phyloP scores from a whole-genome alignment of 2,113 vertebrate genomes.

The Typhlomys cinereus region DNA sequence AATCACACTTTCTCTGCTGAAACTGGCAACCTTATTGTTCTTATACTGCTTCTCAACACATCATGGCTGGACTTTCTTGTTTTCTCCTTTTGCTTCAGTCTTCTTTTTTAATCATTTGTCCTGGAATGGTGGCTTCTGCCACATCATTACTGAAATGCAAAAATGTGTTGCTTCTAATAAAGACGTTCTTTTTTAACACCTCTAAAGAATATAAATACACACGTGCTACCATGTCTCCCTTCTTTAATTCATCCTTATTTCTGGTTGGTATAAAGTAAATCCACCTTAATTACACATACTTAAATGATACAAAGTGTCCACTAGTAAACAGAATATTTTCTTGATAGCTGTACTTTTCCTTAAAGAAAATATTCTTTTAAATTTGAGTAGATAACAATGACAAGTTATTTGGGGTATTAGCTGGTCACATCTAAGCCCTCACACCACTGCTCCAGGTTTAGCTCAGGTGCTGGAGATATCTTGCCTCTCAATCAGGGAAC shows the following conservation, averaged over 20 bases:
- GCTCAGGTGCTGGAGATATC: not conserved
- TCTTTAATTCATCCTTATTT: conserved; percentile 31
- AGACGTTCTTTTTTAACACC: not conserved
- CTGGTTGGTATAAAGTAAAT: not conserved
- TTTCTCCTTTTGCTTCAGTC: conserved; percentile 46
- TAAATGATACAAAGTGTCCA: not conserved
- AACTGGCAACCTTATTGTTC: conserved; percentile 56
- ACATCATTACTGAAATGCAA: not conserved
- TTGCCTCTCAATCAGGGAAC: not conserved
- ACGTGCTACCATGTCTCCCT: not conserved
- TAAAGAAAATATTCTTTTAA: not conserved
- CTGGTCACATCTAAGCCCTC: too few relatives aligned
- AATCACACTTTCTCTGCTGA: conserved; percentile 37
- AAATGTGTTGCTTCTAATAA: not conserved
- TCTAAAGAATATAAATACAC: conserved; percentile 45
- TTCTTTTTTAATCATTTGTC: not conserved
- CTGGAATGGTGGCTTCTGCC: conserved; percentile 38
- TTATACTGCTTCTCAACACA: conserved; percentile 48
- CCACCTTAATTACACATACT: not conserved
- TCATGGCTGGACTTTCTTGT: conserved; percentile 12
- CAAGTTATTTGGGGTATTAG: not conserved
- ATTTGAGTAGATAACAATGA: not conserved
- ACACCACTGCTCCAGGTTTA: not conserved
- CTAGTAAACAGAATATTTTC: not conserved
- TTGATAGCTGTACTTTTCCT: not conserved